A percentile compares a stretch with the other conserved stretches of the same genome.
These are phyloP conservation scores for Trematocara variabile DNA, from an alignment of 2,113 vertebrate genomes.

Conservation along the genomic window DNA sequence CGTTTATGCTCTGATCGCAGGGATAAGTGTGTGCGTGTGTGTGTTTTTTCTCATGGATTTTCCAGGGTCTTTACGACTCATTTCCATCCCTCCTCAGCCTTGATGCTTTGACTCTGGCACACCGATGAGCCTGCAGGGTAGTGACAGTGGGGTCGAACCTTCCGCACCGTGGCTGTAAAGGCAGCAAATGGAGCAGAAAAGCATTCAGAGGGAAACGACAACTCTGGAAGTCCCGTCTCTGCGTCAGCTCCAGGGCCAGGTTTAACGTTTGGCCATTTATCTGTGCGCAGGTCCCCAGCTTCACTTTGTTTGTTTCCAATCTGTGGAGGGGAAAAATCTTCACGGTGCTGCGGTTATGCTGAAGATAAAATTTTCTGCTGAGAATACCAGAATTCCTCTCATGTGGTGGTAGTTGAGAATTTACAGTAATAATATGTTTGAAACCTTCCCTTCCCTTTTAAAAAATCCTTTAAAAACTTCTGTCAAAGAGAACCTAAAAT, in stretches of 20 bases:
- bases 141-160: not conserved
- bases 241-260: not conserved
- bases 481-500: not conserved
- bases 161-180: conserved; percentile 28
- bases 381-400: not conserved
- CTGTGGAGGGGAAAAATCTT: not conserved
- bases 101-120: not conserved
- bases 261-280: not conserved
- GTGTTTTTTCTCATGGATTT: conserved; percentile 3
- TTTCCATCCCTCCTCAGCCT: conserved; percentile 13
- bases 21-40: not conserved
- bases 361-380: not conserved
- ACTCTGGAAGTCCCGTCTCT: not conserved
- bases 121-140: not conserved
- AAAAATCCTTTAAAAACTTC: not conserved
- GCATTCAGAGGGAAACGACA: not conserved
- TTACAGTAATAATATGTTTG: not conserved
- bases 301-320: not conserved
- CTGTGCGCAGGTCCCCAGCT: not conserved
- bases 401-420: not conserved
- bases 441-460: not conserved
- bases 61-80: conserved; percentile 13
- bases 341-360: not conserved
- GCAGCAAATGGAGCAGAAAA: conserved; percentile 57
- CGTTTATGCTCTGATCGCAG: not conserved